A percentile compares a stretch with the other conserved stretches of the same genome.
phyloP scores from a whole-genome alignment of 1,140 invertebrate species.

The Drosophila ananassae region DNA sequence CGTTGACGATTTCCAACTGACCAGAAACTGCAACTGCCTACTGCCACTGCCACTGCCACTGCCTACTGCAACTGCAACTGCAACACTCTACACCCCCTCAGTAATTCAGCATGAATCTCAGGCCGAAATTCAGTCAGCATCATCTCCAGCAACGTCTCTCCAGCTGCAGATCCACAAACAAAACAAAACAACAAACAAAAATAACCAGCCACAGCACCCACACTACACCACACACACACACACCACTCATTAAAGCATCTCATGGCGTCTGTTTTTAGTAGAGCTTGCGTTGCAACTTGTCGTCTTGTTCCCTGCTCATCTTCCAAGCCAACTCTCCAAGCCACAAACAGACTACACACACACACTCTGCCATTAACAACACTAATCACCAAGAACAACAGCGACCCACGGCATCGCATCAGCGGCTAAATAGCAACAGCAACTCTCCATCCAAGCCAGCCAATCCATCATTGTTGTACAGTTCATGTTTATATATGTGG shows the following conservation, averaged over 20 bases:
- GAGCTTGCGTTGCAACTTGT: not conserved
- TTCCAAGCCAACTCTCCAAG: conserved; percentile 3
- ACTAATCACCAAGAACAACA: conserved; percentile 49
- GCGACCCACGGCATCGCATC: conserved; percentile 28
- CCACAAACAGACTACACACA: conserved; percentile 6
- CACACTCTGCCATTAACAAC: conserved; percentile 45
- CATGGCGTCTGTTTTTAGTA: conserved; percentile 1
- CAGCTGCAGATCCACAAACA: conserved; percentile 31
- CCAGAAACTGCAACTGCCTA: conserved; percentile 18
- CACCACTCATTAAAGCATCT: not conserved
- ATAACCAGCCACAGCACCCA: conserved; percentile 17
- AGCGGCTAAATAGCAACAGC: conserved; percentile 41
- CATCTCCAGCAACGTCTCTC: conserved; percentile 41
- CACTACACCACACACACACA: not conserved
- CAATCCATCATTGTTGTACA: conserved; percentile 16
- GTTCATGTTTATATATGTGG: conserved; percentile 15
- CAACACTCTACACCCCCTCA: conserved; percentile 29
- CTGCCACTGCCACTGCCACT: not conserved
- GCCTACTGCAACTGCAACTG: conserved; percentile 23
- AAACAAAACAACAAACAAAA: not conserved
- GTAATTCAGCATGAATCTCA: conserved; percentile 40
- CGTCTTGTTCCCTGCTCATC: not conserved
- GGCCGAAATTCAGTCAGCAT: conserved; percentile 17
- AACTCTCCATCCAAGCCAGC: conserved; percentile 27
- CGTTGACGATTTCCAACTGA: conserved; percentile 49